Evolutionary conservation across 1,140 invertebrate species (phyloP).

Genomic region (Caenorhabditis tropicalis): DNA sequence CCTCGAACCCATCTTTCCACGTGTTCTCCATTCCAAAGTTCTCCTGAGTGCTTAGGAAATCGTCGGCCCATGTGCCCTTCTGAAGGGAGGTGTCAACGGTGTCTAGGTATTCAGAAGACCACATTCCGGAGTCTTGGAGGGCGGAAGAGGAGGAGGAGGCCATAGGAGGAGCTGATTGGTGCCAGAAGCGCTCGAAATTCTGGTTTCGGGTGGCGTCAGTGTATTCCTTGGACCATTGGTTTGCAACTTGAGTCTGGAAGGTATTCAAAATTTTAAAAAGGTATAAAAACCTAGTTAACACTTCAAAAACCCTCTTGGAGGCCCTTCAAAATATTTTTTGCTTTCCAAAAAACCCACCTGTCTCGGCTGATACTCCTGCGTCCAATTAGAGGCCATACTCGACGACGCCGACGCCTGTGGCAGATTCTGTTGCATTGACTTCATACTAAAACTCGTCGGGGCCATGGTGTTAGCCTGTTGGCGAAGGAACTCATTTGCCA

Average conservation of each 20-base stretch:
- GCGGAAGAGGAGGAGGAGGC: background rate
- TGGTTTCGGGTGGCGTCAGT: background rate
- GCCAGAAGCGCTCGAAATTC: constrained; percentile 42
- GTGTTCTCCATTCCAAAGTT: constrained; percentile 9
- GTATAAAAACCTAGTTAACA: no score
- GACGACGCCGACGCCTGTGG: background rate
- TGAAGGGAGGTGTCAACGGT: constrained; percentile 14
- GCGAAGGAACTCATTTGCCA: constrained; percentile 54
- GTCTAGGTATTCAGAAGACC: constrained; percentile 53
- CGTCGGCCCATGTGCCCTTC: background rate
- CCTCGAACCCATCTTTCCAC: constrained; percentile 19
- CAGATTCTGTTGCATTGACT: background rate
- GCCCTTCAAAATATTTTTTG: no score
- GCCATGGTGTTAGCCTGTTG: constrained; percentile 13
- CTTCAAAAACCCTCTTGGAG: no score
- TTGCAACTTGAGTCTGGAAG: constrained; percentile 29
- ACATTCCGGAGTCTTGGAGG: constrained; percentile 40
- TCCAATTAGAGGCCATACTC: background rate
- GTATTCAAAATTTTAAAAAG: background rate
- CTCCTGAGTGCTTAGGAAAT: background rate
- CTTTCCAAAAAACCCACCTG: no score
- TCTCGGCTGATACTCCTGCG: constrained; percentile 4
- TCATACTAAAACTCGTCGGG: constrained; percentile 27
- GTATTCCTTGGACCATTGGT: constrained; percentile 43
- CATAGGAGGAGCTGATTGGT: background rate